phyloP scores from a whole-genome alignment of 2,797 vertebrate species.

The Lepus townsendii region DNA sequence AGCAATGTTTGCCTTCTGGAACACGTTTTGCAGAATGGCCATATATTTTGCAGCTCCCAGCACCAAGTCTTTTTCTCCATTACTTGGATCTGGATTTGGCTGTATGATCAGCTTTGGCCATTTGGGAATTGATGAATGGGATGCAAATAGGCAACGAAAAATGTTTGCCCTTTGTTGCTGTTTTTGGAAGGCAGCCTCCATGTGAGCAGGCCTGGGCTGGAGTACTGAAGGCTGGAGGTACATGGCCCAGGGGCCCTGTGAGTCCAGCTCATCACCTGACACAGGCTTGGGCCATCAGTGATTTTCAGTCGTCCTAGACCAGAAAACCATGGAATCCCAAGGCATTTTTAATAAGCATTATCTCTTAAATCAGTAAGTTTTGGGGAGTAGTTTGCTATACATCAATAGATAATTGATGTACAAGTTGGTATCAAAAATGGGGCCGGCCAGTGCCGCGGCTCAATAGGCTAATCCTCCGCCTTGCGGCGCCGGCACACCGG shows the following conservation, averaged over 20 bases:
- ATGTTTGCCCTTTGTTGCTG: neutral
- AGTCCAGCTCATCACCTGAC: neutral
- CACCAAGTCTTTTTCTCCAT: neutral
- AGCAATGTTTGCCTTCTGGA: neutral
- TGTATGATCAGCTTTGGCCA: neutral
- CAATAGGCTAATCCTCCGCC: no score
- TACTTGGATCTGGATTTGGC: neutral
- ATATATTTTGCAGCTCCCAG: neutral
- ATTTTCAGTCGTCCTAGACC: neutral
- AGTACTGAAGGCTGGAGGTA: neutral
- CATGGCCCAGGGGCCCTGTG: neutral
- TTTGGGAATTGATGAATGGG: neutral
- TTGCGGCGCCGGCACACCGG: no score
- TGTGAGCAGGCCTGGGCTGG: neutral
- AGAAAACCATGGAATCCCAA: neutral
- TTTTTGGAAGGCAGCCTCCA: neutral
- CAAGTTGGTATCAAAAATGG: neutral
- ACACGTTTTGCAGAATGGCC: neutral
- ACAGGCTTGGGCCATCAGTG: neutral
- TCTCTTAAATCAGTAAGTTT: constrained; percentile 1
- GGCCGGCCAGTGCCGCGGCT: no score
- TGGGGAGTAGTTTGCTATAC: neutral
- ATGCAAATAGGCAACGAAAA: neutral
- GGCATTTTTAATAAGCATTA: neutral
- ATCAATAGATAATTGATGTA: neutral